Evolutionary conservation across 2,113 vertebrate species (phyloP).

Genomic region (Ondatra zibethicus): DNA sequence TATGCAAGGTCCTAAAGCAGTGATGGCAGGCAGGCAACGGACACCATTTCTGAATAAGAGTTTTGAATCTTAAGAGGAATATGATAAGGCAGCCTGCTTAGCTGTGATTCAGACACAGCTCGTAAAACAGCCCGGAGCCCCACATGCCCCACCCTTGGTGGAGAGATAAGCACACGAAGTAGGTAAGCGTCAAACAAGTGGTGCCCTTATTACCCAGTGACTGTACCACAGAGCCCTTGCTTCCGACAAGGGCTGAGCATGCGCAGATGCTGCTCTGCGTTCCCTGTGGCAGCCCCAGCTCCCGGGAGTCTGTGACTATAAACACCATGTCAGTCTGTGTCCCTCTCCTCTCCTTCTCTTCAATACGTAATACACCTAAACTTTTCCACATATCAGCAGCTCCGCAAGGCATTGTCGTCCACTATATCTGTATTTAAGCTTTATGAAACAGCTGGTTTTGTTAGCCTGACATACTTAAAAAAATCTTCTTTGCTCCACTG

Average conservation of each 20-base stretch:
- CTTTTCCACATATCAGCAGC: not conserved
- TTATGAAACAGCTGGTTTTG: not conserved
- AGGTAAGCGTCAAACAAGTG: not conserved
- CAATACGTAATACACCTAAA: not conserved
- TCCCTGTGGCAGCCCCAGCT: fast-evolving
- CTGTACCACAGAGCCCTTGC: not conserved
- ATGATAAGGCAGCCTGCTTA: not conserved
- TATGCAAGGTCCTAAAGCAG: not conserved
- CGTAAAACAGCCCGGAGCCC: not conserved
- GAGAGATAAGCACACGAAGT: fast-evolving
- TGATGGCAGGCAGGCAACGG: not conserved
- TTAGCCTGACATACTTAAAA: not conserved
- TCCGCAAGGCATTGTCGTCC: not conserved
- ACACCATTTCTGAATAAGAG: not conserved
- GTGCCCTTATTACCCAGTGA: not conserved
- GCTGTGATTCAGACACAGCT: not conserved
- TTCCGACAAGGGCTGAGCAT: not conserved
- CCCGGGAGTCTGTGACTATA: not conserved
- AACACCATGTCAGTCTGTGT: not conserved
- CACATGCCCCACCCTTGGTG: not conserved
- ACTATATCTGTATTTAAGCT: not conserved
- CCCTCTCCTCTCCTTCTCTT: not conserved
- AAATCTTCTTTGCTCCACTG: conserved; percentile 7
- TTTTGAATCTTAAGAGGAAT: not conserved
- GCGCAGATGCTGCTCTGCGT: not conserved